Conservation (phyloP, 2,113 vertebrate genomes). For the Corythoichthys haematopterus region DNA sequence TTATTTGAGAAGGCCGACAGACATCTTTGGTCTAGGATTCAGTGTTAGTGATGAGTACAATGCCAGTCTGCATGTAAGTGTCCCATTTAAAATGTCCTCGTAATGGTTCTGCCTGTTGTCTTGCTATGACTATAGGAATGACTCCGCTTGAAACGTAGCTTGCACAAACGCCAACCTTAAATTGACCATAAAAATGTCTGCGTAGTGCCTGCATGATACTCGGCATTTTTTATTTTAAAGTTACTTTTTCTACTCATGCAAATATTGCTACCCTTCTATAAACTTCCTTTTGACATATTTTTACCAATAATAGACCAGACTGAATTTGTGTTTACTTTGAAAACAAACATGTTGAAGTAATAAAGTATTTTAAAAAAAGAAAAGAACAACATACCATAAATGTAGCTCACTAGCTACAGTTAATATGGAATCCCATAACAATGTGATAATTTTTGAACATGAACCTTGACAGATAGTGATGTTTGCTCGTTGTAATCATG, state of each 20-base stretch:
- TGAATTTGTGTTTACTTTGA: not conserved
- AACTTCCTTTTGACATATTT: not conserved
- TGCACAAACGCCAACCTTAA: conserved; percentile 38
- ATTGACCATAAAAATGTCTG: conserved; percentile 32
- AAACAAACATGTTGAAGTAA: not conserved
- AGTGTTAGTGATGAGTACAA: conserved; percentile 2
- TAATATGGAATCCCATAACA: not conserved
- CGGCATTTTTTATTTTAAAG: not conserved
- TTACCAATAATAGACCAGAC: not conserved
- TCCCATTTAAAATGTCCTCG: conserved; percentile 23
- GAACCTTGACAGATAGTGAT: not conserved
- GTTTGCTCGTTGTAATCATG: not conserved
- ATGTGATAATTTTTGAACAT: no score
- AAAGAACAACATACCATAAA: not conserved
- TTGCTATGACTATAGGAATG: conserved; percentile 27
- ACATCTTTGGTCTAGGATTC: not conserved
- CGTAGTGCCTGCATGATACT: conserved; percentile 48
- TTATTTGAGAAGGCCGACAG: not conserved
- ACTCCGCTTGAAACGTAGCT: conserved; percentile 35
- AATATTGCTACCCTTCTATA: not conserved
- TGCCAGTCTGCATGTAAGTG: conserved; percentile 26
- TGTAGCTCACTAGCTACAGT: not conserved
- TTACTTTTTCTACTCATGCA: conserved; percentile 1
- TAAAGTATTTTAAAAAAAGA: not conserved
- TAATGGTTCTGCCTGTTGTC: conserved; percentile 18